Evolutionary conservation across 2,113 vertebrate species (phyloP).

Genomic region (Oreotrochilus melanogaster): DNA sequence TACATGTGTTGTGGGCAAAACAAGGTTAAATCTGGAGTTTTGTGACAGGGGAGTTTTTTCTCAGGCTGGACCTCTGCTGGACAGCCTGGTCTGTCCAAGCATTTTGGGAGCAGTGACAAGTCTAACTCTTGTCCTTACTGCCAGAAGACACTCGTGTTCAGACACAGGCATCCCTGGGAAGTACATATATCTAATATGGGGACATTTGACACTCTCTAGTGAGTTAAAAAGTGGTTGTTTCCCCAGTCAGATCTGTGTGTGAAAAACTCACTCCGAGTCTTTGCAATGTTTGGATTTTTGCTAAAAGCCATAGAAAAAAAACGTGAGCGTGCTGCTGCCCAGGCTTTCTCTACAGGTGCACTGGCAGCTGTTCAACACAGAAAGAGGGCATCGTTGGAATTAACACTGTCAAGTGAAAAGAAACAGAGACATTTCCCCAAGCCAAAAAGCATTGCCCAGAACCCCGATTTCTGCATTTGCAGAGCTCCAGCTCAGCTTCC

Average conservation of each 20-base stretch:
- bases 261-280: background rate
- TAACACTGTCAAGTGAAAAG: background rate
- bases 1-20: background rate
- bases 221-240: background rate
- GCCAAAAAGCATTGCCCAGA: rapidly evolving
- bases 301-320: background rate
- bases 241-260: background rate
- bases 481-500: background rate
- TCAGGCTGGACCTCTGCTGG: background rate
- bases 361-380: background rate
- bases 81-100: background rate
- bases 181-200: background rate
- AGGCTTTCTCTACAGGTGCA: background rate
- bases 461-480: background rate
- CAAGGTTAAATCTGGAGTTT: background rate
- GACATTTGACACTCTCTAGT: background rate
- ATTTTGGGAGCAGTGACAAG: rapidly evolving
- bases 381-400: background rate
- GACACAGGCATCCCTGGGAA: background rate
- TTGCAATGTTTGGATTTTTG: background rate
- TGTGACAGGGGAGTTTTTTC: background rate
- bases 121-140: background rate
- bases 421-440: background rate
- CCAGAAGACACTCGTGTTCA: background rate
- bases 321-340: background rate